Percentiles rank a stretch among this genome's conserved stretches.
Evolutionary conservation across 2,113 vertebrate species (phyloP).

Genomic region (Zosterops hypoxanthus): DNA sequence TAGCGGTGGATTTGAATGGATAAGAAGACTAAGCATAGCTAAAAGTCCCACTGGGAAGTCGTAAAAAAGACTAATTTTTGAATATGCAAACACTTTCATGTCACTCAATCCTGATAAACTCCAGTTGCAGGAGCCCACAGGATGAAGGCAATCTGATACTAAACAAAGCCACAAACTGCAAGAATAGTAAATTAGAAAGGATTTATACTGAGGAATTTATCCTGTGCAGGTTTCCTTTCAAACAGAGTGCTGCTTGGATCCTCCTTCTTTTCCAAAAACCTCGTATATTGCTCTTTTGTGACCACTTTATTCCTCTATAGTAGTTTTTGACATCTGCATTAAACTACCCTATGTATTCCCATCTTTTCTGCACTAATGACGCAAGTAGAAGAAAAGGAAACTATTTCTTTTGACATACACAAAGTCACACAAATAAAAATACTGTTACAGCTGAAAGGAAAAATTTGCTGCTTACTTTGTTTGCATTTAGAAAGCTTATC

Average conservation of each 20-base stretch:
- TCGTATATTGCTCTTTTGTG: neutral
- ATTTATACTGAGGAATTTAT: neutral
- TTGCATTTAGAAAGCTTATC: neutral
- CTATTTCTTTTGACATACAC: neutral
- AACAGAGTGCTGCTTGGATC: neutral
- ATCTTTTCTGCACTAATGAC: neutral
- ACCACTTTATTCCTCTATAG: neutral
- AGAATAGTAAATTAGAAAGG: neutral
- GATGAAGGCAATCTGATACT: conserved; percentile 3
- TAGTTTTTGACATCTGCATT: neutral
- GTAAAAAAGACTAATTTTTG: conserved; percentile 42
- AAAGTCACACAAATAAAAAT: neutral
- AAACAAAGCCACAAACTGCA: conserved; percentile 25
- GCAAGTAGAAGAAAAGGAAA: neutral
- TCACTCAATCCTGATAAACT: conserved; percentile 30
- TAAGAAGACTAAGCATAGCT: conserved; percentile 44
- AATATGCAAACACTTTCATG: conserved; percentile 22
- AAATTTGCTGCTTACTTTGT: neutral
- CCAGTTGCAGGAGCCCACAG: neutral
- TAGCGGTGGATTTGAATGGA: conserved; percentile 10
- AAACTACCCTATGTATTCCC: neutral
- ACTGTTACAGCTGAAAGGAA: neutral
- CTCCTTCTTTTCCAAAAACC: neutral
- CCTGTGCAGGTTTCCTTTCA: neutral
- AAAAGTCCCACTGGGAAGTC: conserved; percentile 28